Conservation (phyloP, 1,140 invertebrate species). For the Leptinotarsa defecta region DNA sequence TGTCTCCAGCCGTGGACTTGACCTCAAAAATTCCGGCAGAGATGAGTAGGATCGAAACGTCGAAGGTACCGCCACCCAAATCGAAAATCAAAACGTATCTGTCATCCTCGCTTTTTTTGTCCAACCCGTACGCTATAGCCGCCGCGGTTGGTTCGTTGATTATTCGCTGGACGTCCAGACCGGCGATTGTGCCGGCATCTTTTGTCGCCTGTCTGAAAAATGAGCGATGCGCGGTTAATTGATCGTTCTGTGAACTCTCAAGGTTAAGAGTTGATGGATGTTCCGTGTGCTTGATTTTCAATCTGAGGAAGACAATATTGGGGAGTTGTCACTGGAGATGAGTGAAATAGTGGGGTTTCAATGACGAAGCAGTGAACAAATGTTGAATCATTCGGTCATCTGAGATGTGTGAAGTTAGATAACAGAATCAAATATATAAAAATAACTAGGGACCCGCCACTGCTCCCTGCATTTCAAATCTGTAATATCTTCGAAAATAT, state of each 20-base stretch:
- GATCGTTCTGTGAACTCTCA: background rate
- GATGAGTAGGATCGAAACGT: conserved; percentile 74
- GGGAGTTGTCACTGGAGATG: no score
- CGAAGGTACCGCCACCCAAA: conserved; percentile 64
- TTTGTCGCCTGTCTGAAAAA: conserved; percentile 51
- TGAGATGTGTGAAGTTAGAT: no score
- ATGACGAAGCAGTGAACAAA: no score
- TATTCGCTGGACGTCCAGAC: conserved; percentile 70
- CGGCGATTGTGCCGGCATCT: conserved; percentile 64
- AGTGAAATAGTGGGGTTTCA: no score
- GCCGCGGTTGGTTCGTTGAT: conserved; percentile 75
- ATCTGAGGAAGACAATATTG: no score
- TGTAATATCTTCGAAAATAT: no score
- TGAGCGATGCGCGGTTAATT: background rate
- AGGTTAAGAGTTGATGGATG: no score
- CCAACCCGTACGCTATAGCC: conserved; percentile 70
- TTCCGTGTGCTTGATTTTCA: no score
- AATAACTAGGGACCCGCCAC: no score
- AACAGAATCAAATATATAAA: no score
- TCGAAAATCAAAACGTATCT: conserved; percentile 63
- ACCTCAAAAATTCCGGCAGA: conserved; percentile 66
- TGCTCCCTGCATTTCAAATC: no score
- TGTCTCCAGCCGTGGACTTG: conserved; percentile 66
- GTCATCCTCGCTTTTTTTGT: conserved; percentile 66
- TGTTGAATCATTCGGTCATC: no score